phyloP scores from a whole-genome alignment of 1,140 invertebrate genomes.

The Meloidogyne floridensis region DNA sequence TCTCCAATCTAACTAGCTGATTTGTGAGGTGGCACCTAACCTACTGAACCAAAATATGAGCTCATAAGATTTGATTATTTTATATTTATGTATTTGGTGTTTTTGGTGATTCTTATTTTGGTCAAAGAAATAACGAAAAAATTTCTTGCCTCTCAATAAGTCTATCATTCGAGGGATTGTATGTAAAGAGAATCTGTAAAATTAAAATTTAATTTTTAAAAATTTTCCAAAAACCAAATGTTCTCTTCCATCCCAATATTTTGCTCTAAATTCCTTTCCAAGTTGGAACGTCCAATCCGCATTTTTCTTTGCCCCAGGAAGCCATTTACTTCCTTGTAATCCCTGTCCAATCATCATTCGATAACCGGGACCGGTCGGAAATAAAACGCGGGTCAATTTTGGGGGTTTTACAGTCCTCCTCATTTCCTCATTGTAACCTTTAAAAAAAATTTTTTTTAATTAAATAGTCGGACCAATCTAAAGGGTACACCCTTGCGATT shows the following conservation, averaged over 20 bases:
- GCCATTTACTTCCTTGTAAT: conserved; percentile 24
- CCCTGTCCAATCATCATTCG: conserved; percentile 25
- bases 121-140: no score
- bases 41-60: no score
- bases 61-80: no score
- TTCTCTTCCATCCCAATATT: conserved; percentile 55
- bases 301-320: conserved; percentile 32
- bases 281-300: conserved; percentile 50
- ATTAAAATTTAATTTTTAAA: background rate
- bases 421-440: conserved; percentile 17
- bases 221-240: conserved; percentile 42
- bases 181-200: conserved; percentile 55
- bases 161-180: conserved; percentile 25
- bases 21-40: no score
- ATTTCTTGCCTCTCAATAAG: conserved; percentile 34
- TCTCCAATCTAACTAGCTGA: no score
- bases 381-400: conserved; percentile 20
- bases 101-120: background rate
- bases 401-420: conserved; percentile 3
- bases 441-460: no score
- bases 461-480: no score
- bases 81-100: no score
- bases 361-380: conserved; percentile 15
- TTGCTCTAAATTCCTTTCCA: conserved; percentile 50
- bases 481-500: no score